These are phyloP conservation scores for Protomyctophum bolini DNA, from an alignment of 2,113 vertebrate genomes.

Conservation along the genomic window DNA sequence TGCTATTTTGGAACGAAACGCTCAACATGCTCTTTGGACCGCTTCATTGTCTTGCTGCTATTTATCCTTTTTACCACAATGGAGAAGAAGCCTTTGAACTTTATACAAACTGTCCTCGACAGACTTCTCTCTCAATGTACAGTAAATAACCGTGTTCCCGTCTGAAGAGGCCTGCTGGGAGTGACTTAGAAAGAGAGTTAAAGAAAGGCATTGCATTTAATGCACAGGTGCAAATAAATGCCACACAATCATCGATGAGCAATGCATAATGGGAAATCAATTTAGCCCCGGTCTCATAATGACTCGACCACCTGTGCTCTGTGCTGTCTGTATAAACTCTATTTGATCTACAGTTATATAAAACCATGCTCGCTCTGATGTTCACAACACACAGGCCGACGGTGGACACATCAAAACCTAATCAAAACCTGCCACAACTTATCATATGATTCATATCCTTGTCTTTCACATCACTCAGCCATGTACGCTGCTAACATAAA, in stretches of 20 bases:
- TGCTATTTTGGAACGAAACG: too few species aligned
- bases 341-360: constrained; percentile 46
- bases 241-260: background rate
- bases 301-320: background rate
- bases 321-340: background rate
- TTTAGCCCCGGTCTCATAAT: constrained; percentile 9
- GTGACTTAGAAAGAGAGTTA: too few species aligned
- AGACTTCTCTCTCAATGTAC: constrained; percentile 6
- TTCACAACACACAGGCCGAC: constrained; percentile 15
- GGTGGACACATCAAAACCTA: constrained; percentile 30
- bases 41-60: constrained; percentile 2
- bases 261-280: constrained; percentile 5
- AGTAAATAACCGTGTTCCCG: constrained; percentile 27
- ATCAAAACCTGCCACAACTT: constrained; percentile 28
- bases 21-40: background rate
- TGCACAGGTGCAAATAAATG: constrained; percentile 9
- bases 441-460: constrained; percentile 29
- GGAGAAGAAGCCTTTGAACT: constrained; percentile 29
- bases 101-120: constrained; percentile 13
- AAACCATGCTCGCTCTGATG: constrained; percentile 33
- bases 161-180: constrained; percentile 55
- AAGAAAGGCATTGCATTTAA: constrained; percentile 5
- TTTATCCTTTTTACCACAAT: constrained; percentile 5
- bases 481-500: constrained; percentile 10
- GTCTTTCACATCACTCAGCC: constrained; percentile 25